Evolutionary conservation across 2,888 invertebrate species (phyloP), one percentile per base, ranked within the genome.

Genomic region (Himalopsyche kuldschensis): DNA sequence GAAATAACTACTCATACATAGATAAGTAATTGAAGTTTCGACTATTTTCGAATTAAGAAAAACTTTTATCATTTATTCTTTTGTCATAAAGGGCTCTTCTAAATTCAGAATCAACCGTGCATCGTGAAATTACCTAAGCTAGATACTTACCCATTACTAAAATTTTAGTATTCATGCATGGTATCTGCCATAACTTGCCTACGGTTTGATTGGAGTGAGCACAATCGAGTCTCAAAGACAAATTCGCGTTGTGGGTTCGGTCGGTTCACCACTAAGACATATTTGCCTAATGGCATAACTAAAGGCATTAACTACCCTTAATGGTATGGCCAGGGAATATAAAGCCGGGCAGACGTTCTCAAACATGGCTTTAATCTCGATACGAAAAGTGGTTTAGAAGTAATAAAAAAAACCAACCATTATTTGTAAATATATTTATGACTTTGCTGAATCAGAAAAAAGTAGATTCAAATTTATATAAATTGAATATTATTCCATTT

Each of bases 261-360:
- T 69, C 27, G 69, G 69, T 69, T 69, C 69, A 27, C 69, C 69
- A 69, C 69, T 69, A 69, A 69, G 69, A 69, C 69, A 69, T 69
- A 69, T 69, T 69, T 69, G 69, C 69, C 69, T 69, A 69, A 69
- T 69, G 69, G 69, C 69, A 69, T 69, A 69, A 69, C 69, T 69
- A 69, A 69, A 69, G 69, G 27, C 69, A 69, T 69, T 69, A 69
- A 69, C 69, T 69, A 69, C 69, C 69, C 69, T 69, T 69, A 69
- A 69, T 69, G 69, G 69, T 69, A 69, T 69, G 69, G 27, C 69
- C 69, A 69, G 69, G 69, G 69, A 69, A 69, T 69, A 69, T 69
- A 69, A 69, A 69, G 69, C 15, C 69, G 30, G 15, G 15, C 69
- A 69, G 69, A 15, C 24, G 15, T 69, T 69, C 69, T 69, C 69